phyloP scores from a whole-genome alignment of 2,113 vertebrate species.

The Dermatemys mawii region DNA sequence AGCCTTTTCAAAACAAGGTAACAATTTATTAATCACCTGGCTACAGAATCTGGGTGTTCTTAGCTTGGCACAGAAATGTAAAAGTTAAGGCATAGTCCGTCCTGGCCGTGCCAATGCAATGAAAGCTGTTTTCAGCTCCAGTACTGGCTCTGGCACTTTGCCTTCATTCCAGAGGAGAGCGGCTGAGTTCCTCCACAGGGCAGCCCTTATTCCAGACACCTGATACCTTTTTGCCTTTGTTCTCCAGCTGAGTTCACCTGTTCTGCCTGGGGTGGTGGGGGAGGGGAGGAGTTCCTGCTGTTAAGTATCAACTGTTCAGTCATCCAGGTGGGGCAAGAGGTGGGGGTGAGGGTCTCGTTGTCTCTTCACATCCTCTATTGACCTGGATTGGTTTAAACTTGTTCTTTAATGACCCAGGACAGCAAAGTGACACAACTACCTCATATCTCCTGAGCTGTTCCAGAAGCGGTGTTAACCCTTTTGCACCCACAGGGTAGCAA shows the following conservation, averaged over 20 bases:
- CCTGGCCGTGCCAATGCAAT: not conserved
- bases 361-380: not conserved
- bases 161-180: not conserved
- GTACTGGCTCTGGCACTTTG: not conserved
- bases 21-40: not conserved
- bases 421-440: not conserved
- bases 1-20: not conserved
- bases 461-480: not conserved
- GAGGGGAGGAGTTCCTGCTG: no score
- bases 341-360: not conserved
- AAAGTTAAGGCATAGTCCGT: not conserved
- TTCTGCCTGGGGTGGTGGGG: not conserved
- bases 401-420: not conserved
- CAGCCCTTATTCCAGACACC: not conserved
- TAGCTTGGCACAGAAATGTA: not conserved
- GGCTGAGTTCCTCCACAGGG: not conserved
- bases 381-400: not conserved
- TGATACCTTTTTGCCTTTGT: not conserved
- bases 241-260: not conserved
- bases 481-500: not conserved
- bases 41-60: not conserved
- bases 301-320: no score
- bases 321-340: no score
- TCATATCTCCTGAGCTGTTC: not conserved
- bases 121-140: not conserved